These are phyloP conservation scores for Eulemur rufifrons DNA, from an alignment of 2,113 vertebrate genomes.

Conservation along the genomic window DNA sequence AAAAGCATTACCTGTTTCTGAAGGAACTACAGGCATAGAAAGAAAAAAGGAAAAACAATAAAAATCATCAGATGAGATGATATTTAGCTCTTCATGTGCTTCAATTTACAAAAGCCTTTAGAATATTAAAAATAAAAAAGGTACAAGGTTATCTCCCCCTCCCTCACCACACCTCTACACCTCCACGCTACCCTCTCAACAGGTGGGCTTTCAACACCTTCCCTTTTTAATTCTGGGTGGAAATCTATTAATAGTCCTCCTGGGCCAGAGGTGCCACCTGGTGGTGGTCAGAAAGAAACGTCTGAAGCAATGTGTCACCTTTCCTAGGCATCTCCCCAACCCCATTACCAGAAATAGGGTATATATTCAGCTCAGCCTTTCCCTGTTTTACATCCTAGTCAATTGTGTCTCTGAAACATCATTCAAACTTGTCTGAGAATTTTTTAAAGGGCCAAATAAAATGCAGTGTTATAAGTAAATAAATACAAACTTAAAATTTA, in stretches of 20 bases:
- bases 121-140: background rate
- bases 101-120: constrained; percentile 18
- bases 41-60: constrained; percentile 74
- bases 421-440: background rate
- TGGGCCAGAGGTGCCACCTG: background rate
- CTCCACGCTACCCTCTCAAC: too few relatives aligned
- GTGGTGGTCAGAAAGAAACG: background rate
- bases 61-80: constrained; percentile 84
- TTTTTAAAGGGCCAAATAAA: background rate
- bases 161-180: too few relatives aligned
- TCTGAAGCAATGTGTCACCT: background rate
- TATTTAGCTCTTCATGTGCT: constrained; percentile 11
- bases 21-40: constrained; percentile 79
- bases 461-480: background rate
- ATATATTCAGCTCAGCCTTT: background rate
- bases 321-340: background rate
- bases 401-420: background rate
- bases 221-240: background rate
- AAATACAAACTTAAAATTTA: constrained; percentile 30
- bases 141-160: background rate
- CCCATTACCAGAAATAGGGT: background rate
- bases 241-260: background rate
- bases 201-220: background rate
- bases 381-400: background rate
- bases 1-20: constrained; percentile 81